Evolutionary conservation across 2,113 vertebrate species (phyloP), one percentile per base, ranked within the genome.

Genomic region (Progne subis): DNA sequence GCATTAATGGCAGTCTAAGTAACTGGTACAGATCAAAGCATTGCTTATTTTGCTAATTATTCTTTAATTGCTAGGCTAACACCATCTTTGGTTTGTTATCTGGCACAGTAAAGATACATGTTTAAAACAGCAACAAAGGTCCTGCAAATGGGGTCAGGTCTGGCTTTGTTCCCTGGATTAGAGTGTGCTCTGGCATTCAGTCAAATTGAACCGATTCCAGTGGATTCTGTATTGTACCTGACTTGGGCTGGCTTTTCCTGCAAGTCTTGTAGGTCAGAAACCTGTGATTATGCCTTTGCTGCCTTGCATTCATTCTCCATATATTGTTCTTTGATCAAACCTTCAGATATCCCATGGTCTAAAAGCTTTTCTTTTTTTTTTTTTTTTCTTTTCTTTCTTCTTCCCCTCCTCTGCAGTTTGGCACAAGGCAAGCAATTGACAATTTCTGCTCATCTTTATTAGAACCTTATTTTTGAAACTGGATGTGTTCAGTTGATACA

Each of bases 91-190:
- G 52, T 92, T 89, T 92, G 46, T 92, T 79, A 88, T 76, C 78
- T 89, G 43, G 34, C 56, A 47, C 34, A 47, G 59, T 79, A 94
- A 88, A 82, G 74, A 79, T 29, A 39, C 26, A 9, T 34, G 37
- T 79, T 92, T 77, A 52, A 82, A 90, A 46, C 82, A 74, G 59
- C 61, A 89, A 64, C 60, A 86, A 71, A 91, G 50, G 71, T 85
- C 86, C 92, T 91, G 88, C 83, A 86, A 56, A 85, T 60, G 75
- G 86, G 80, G 68, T 94, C 90, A 69, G 63, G 49, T 78, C 92
- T 95, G 88, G 81, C 82, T 89, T 55, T 67, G 39, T 86, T 94
- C 61, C 59, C n/a, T 34, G 52, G 55, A 61, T 44, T 49, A 61
- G 82, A 26, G 47, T 49, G n/a, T 88, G 82, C 77, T 88, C 89